phyloP scores from a whole-genome alignment of 2,113 vertebrate genomes.

The Dasyprocta punctata region DNA sequence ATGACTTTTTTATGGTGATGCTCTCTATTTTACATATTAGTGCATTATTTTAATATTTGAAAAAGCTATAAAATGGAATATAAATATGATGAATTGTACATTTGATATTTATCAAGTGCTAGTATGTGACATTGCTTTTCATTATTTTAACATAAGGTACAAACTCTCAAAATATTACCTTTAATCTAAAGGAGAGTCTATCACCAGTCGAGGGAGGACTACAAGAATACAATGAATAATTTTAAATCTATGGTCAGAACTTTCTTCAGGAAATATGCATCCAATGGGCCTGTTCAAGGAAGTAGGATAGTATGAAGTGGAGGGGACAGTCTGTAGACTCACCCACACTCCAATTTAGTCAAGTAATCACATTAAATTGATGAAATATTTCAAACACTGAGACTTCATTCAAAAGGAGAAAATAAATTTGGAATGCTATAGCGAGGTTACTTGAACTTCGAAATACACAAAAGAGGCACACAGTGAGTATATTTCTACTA shows the following conservation, averaged over 20 bases:
- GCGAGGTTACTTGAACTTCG: not conserved
- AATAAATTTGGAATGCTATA: not conserved
- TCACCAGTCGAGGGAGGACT: not conserved
- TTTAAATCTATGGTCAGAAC: not conserved
- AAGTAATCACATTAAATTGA: not conserved
- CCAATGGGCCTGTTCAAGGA: not conserved
- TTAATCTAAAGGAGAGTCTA: not conserved
- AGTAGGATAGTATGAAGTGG: not conserved
- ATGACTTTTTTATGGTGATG: not conserved
- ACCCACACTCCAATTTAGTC: not conserved
- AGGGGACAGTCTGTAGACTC: not conserved
- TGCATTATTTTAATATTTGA: not conserved
- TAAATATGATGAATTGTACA: not conserved
- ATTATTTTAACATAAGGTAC: not conserved
- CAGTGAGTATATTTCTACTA: not conserved
- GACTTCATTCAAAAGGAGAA: not conserved
- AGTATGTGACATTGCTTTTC: not conserved
- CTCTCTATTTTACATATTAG: not conserved
- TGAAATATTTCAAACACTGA: not conserved
- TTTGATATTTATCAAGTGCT: not conserved
- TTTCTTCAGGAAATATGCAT: not conserved
- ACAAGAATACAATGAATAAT: not conserved
- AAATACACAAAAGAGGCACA: not conserved
- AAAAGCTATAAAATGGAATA: not conserved
- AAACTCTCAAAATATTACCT: not conserved